phyloP scores from a whole-genome alignment of 2,888 invertebrate species.

The Plagodis pulveraria region DNA sequence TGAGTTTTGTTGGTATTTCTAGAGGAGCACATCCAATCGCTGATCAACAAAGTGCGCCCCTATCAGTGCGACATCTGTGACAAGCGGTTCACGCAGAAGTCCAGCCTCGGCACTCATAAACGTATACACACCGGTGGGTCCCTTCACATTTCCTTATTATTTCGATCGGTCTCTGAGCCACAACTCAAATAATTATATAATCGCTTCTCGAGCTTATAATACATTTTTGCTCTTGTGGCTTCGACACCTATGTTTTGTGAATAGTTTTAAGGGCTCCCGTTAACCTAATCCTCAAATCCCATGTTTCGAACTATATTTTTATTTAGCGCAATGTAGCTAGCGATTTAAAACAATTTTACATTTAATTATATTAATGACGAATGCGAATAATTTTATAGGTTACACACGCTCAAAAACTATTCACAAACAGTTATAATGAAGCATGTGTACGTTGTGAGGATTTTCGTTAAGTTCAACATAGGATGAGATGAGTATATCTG shows the following conservation, averaged over 20 bases:
- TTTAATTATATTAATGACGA: slow-evolving; percentile 10
- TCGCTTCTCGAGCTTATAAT: slow-evolving; percentile 41
- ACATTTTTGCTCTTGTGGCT: slow-evolving; percentile 69
- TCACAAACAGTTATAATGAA: slow-evolving; percentile 80
- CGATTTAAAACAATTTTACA: slow-evolving; percentile 1
- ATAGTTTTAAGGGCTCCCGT: slow-evolving; percentile 83
- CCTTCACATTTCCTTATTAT: slow-evolving; percentile 77
- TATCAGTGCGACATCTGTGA: slow-evolving; percentile 91
- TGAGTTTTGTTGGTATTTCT: slow-evolving; percentile 84
- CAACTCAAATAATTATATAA: slow-evolving; percentile 55
- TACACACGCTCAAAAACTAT: slow-evolving; percentile 84
- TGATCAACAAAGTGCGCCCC: slow-evolving; percentile 86
- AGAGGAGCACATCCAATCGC: slow-evolving; percentile 86
- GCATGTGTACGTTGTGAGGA: slow-evolving; percentile 83
- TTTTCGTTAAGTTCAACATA: slow-evolving; percentile 69
- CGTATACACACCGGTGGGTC: slow-evolving; percentile 90
- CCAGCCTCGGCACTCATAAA: slow-evolving; percentile 93
- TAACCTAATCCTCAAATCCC: slow-evolving; percentile 45
- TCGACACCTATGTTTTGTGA: slow-evolving; percentile 81
- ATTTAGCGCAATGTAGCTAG: slow-evolving; percentile 7
- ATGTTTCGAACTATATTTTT: slow-evolving; percentile 16
- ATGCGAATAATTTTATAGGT: slow-evolving; percentile 48
- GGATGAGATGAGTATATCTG: slow-evolving; percentile 77
- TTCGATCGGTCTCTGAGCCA: slow-evolving; percentile 78
- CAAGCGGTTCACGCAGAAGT: slow-evolving; percentile 93